Evolutionary conservation across 1,140 invertebrate species (phyloP).

Genomic region (Maniola jurtina): DNA sequence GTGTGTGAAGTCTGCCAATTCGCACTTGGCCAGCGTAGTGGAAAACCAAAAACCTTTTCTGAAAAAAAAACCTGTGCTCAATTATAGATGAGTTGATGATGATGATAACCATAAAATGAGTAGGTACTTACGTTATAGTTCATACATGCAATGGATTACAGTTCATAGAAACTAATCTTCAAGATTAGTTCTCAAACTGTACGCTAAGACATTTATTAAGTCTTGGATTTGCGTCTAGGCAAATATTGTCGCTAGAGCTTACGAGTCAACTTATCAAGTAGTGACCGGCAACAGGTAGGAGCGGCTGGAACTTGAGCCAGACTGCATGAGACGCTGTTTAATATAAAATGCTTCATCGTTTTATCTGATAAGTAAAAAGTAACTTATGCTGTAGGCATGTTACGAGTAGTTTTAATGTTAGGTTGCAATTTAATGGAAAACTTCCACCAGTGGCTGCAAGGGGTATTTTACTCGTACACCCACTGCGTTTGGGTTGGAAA

Average conservation of each 20-base stretch:
- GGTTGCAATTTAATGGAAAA: too few species aligned
- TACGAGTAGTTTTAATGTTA: too few species aligned
- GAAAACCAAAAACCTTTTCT: too few species aligned
- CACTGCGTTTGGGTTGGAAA: too few species aligned
- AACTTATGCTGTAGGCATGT: too few species aligned
- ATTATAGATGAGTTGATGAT: neutral
- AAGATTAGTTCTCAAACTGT: constrained; percentile 1
- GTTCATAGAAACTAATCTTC: constrained; percentile 3
- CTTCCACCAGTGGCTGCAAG: too few species aligned
- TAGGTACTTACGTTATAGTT: neutral
- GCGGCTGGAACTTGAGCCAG: constrained; percentile 9
- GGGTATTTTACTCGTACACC: too few species aligned
- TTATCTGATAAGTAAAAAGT: neutral
- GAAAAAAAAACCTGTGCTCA: too few species aligned
- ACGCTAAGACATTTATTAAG: constrained; percentile 38
- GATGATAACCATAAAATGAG: too few species aligned
- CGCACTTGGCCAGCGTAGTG: too few species aligned
- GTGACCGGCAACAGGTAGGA: constrained; percentile 33
- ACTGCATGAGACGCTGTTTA: constrained; percentile 6
- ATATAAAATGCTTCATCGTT: constrained; percentile 19
- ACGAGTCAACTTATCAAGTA: constrained; percentile 25
- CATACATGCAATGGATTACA: neutral
- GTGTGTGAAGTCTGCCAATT: too few species aligned
- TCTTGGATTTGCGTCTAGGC: constrained; percentile 35
- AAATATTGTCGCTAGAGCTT: constrained; percentile 40